These are phyloP conservation scores for Gymnothorax javanicus DNA, from an alignment of 2,797 vertebrate genomes.

Conservation along the genomic window DNA sequence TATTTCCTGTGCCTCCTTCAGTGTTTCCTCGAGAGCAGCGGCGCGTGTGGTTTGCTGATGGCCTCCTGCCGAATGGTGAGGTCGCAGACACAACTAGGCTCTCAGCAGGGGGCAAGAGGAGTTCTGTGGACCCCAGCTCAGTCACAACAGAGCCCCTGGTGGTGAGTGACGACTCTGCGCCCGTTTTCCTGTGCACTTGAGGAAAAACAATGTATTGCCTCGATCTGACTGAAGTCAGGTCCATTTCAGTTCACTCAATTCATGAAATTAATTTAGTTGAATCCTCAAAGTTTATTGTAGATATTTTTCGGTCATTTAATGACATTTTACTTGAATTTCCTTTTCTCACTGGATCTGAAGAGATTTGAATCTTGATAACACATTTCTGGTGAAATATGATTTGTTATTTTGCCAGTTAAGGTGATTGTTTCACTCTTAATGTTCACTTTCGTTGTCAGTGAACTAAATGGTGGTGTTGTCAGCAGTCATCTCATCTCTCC, in stretches of 20 bases:
- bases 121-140: slow-evolving; percentile 74
- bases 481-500: background rate
- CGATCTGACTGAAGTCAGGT: background rate
- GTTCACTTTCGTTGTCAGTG: background rate
- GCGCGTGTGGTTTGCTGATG: slow-evolving; percentile 95
- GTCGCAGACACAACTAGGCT: slow-evolving; percentile 88
- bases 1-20: slow-evolving; percentile 42
- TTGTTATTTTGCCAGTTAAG: background rate
- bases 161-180: slow-evolving; percentile 47
- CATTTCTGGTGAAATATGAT: background rate
- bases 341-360: background rate
- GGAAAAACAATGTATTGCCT: background rate
- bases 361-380: background rate
- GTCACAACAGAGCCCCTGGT: slow-evolving; percentile 56
- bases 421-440: background rate
- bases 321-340: background rate
- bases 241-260: background rate
- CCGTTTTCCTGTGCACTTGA: background rate
- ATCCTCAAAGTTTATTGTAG: background rate
- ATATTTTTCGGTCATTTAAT: background rate
- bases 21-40: slow-evolving; percentile 83
- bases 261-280: background rate
- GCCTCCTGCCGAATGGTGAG: slow-evolving; percentile 91
- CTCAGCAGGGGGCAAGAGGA: slow-evolving; percentile 72
- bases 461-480: background rate